Percentiles rank a stretch among this genome's conserved stretches.
These are phyloP conservation scores for Protomyctophum bolini DNA, from an alignment of 2,113 vertebrate genomes.

Conservation along the genomic window DNA sequence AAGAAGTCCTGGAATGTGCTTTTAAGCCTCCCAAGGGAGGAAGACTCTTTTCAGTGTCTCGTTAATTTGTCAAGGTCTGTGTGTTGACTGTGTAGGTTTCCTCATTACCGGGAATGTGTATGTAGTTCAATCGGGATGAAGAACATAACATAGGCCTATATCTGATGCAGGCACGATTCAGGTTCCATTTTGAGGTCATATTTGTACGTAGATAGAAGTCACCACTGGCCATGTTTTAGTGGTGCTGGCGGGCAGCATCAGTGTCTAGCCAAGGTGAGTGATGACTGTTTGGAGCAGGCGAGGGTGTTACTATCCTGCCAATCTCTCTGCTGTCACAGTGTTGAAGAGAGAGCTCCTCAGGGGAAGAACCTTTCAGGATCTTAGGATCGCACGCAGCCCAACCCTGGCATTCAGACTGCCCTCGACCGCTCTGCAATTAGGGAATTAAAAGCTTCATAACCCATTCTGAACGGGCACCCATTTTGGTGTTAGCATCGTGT, in stretches of 20 bases:
- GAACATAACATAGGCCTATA: no score
- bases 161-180: no score
- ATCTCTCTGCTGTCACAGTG: neutral
- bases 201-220: neutral
- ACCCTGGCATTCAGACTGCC: neutral
- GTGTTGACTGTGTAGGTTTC: no score
- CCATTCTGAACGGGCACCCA: no score
- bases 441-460: neutral
- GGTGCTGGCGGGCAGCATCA: neutral
- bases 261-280: neutral
- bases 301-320: neutral
- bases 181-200: no score
- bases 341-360: constrained; percentile 12
- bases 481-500: no score
- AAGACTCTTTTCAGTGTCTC: no score
- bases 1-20: no score
- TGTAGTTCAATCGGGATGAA: no score
- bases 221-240: neutral
- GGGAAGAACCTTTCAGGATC: neutral
- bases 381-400: neutral
- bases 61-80: no score
- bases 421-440: neutral
- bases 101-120: no score
- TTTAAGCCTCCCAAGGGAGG: no score
- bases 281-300: neutral